Conservation (phyloP, 2,888 invertebrate species). For the Rhimphoctona megacephalus region DNA sequence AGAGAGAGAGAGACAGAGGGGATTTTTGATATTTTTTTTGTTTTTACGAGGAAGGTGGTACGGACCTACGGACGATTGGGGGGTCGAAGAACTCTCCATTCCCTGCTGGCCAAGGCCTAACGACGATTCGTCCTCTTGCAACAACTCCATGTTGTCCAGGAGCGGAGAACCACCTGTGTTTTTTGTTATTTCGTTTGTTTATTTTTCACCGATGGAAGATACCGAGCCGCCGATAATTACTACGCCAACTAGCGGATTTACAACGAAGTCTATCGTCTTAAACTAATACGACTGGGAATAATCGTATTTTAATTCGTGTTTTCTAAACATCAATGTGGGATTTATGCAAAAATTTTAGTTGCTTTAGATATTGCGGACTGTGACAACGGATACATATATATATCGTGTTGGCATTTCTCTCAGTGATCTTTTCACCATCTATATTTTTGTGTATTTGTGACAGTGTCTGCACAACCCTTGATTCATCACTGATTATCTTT, state of each 20-base stretch:
- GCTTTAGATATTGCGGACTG: not conserved
- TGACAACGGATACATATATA: not conserved
- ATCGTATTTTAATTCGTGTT: not conserved
- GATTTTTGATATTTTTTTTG: constrained; percentile 52
- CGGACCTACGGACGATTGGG: constrained; percentile 84
- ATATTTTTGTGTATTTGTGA: not conserved
- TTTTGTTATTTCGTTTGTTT: constrained; percentile 68
- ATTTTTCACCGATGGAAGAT: not conserved
- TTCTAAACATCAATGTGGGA: constrained; percentile 6
- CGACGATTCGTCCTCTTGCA: constrained; percentile 84
- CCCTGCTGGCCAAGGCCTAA: constrained; percentile 83
- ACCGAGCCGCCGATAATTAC: constrained; percentile 18
- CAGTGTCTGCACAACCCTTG: not conserved
- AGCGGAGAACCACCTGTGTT: constrained; percentile 84
- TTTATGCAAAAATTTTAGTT: not conserved
- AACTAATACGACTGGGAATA: constrained; percentile 9
- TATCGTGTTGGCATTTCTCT: not conserved
- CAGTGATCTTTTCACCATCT: not conserved
- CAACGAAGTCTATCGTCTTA: constrained; percentile 27
- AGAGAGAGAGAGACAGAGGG: constrained; percentile 66
- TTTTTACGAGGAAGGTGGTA: constrained; percentile 80
- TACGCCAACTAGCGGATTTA: constrained; percentile 26
- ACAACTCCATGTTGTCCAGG: constrained; percentile 84
- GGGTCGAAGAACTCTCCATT: constrained; percentile 83
- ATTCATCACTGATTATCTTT: not conserved